Conservation (phyloP, 2,888 invertebrate species). For the Teleiodes luculella region DNA sequence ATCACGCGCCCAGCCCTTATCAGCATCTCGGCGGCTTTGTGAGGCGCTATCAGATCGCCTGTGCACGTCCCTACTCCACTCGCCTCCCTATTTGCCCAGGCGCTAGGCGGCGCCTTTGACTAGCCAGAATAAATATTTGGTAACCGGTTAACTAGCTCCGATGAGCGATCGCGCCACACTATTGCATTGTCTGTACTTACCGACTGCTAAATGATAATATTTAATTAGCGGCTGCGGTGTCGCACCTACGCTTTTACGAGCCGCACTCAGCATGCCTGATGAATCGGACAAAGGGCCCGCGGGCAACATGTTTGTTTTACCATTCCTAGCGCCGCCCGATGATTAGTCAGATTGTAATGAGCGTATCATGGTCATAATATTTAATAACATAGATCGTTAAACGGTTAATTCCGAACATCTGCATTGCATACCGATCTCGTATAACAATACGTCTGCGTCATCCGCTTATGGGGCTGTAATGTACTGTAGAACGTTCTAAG, state of each 20-base stretch:
- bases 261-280: slow-evolving; percentile 40
- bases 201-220: slow-evolving; percentile 70
- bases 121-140: slow-evolving; percentile 68
- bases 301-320: slow-evolving; percentile 60
- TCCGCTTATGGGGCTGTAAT: slow-evolving; percentile 40
- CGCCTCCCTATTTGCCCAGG: slow-evolving; percentile 55
- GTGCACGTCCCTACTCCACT: slow-evolving; percentile 34
- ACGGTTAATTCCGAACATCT: slow-evolving; percentile 34
- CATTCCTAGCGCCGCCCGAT: slow-evolving; percentile 47
- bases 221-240: slow-evolving; percentile 72
- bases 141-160: slow-evolving; percentile 69
- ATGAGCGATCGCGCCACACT: slow-evolving; percentile 58
- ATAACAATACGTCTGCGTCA: slow-evolving; percentile 34
- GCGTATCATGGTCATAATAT: slow-evolving; percentile 47
- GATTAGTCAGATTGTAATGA: slow-evolving; percentile 59
- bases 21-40: slow-evolving; percentile 61
- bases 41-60: slow-evolving; percentile 61
- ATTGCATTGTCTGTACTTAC: slow-evolving; percentile 59
- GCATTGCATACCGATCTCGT: slow-evolving; percentile 22
- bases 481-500: slow-evolving; percentile 31
- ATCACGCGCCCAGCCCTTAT: slow-evolving; percentile 52
- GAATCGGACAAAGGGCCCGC: slow-evolving; percentile 57
- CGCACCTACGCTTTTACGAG: slow-evolving; percentile 59
- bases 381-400: slow-evolving; percentile 23
- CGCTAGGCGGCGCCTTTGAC: slow-evolving; percentile 73